Evolutionary conservation across 2,888 invertebrate species (phyloP).

Genomic region (Cephus nigrinus): DNA sequence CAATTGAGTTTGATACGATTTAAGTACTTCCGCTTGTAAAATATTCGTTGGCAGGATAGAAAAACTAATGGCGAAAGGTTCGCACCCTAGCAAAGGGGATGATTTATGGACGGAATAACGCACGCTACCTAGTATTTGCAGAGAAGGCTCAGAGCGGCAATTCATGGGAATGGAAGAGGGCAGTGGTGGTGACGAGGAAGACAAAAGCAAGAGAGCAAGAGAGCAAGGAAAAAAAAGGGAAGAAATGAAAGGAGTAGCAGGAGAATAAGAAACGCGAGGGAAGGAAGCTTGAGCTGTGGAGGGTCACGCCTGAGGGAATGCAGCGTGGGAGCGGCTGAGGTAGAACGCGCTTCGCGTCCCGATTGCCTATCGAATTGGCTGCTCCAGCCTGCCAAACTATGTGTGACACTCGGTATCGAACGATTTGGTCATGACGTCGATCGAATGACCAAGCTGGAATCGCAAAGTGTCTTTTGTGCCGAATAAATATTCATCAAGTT

Average conservation of each 20-base stretch:
- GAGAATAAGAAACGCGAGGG: conserved; percentile 21
- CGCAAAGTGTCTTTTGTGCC: neutral
- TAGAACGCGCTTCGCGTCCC: conserved; percentile 38
- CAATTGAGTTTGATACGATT: conserved; percentile 40
- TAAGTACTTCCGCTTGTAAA: no score
- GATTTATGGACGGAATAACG: neutral
- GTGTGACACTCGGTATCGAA: neutral
- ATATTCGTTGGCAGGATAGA: neutral
- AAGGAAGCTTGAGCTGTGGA: conserved; percentile 24
- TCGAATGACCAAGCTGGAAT: neutral
- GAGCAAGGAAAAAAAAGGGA: conserved; percentile 10
- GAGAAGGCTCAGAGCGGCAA: neutral
- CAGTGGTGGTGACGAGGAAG: neutral
- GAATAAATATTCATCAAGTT: conserved; percentile 43
- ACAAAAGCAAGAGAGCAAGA: conserved; percentile 1
- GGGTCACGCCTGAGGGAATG: conserved; percentile 62
- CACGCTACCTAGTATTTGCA: no score
- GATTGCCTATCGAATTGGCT: conserved; percentile 41
- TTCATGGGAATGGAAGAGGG: neutral
- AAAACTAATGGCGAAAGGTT: conserved; percentile 6
- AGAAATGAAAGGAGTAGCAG: conserved; percentile 22
- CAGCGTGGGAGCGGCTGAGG: conserved; percentile 61
- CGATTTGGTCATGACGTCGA: neutral
- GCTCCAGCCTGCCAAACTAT: neutral
- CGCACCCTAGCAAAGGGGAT: neutral